These are phyloP conservation scores for Coecobrya sp. DNA, from an alignment of 2,888 invertebrate species.

Conservation along the genomic window DNA sequence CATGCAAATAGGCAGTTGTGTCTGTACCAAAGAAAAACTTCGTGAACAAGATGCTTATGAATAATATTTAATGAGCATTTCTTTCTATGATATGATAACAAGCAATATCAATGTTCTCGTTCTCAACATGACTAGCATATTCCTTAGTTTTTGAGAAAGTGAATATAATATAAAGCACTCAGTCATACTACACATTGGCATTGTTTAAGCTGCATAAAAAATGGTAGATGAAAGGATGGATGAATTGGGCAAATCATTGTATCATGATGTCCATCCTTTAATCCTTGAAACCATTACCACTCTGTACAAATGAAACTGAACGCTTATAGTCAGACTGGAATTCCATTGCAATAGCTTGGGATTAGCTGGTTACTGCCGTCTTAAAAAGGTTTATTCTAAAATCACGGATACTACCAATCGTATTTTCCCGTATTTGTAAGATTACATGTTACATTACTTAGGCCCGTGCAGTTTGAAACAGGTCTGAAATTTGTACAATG, in stretches of 20 bases:
- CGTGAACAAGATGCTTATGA: conserved; percentile 28
- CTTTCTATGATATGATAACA: neutral
- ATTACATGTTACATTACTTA: too few relatives aligned
- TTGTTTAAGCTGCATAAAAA: neutral
- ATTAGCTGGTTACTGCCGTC: neutral
- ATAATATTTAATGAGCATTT: neutral
- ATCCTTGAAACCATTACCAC: neutral
- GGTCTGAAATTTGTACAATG: neutral
- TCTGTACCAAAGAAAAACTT: neutral
- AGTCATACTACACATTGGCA: neutral
- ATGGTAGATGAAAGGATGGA: neutral
- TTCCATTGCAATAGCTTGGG: neutral
- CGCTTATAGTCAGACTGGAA: neutral
- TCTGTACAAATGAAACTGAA: neutral
- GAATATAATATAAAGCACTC: neutral
- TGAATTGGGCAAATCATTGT: neutral
- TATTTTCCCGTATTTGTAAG: too few relatives aligned
- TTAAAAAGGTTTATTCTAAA: neutral
- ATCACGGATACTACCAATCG: neutral
- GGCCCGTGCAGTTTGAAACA: neutral
- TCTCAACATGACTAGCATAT: neutral
- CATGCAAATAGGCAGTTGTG: conserved; percentile 26
- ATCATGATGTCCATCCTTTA: conserved; percentile 10
- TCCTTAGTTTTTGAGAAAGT: neutral
- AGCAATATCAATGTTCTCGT: conserved; percentile 5